A percentile compares a stretch with the other conserved stretches of the same genome.
phyloP scores from a whole-genome alignment of 2,113 vertebrate species.

The Numida meleagris region DNA sequence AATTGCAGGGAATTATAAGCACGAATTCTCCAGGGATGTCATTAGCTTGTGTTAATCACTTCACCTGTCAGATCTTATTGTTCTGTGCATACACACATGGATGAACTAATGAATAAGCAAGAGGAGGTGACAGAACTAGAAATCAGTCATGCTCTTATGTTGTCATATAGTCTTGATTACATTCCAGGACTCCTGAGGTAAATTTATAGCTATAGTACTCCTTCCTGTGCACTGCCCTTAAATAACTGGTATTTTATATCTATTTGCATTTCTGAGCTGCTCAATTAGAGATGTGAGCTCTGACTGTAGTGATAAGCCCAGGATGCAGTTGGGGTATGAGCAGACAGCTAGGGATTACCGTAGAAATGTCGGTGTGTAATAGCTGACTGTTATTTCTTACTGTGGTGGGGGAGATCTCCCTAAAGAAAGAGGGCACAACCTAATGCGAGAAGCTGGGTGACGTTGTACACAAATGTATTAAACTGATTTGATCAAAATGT shows the following conservation, averaged over 20 bases:
- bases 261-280: conserved; percentile 11
- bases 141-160: conserved; percentile 31
- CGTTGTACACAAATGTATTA: neutral
- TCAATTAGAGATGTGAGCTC: neutral
- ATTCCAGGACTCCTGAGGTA: conserved; percentile 14
- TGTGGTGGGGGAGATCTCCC: neutral
- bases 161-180: conserved; percentile 40
- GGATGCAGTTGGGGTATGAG: neutral
- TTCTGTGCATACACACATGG: conserved; percentile 3
- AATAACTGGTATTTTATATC: conserved; percentile 10
- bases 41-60: conserved; percentile 62
- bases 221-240: neutral
- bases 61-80: conserved; percentile 44
- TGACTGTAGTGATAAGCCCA: neutral
- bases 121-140: conserved; percentile 38
- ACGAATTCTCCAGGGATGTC: conserved; percentile 54
- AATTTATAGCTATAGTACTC: conserved; percentile 8
- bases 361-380: neutral
- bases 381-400: neutral
- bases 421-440: neutral
- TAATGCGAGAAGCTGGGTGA: neutral
- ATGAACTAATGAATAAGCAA: conserved; percentile 50
- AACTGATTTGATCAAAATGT: neutral
- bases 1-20: conserved; percentile 48
- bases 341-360: neutral